These are phyloP conservation scores for Apis florea DNA, from an alignment of 1,140 invertebrate genomes.

Conservation along the genomic window DNA sequence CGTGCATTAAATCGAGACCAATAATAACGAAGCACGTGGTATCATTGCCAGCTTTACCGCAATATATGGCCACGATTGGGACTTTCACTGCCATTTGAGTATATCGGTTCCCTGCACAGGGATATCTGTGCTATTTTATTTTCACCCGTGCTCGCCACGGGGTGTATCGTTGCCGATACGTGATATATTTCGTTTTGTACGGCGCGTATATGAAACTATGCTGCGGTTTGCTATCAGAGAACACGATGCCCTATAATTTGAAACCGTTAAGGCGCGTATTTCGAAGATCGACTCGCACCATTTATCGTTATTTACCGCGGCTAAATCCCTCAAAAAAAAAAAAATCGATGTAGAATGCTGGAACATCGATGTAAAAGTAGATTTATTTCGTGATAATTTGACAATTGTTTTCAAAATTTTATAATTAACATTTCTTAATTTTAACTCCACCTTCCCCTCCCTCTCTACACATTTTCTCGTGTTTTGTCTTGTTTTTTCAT, in stretches of 20 bases:
- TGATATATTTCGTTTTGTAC: slow-evolving; percentile 27
- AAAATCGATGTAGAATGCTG: neutral
- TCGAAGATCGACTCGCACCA: slow-evolving; percentile 1
- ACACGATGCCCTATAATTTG: slow-evolving; percentile 14
- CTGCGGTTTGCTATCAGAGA: slow-evolving; percentile 14
- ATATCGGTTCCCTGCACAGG: neutral
- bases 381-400: too few species aligned
- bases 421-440: too few species aligned
- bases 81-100: slow-evolving; percentile 2
- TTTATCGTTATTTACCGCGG: neutral
- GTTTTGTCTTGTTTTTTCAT: neutral
- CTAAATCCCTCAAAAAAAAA: neutral
- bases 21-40: too few species aligned
- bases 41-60: neutral
- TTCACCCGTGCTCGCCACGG: slow-evolving; percentile 2
- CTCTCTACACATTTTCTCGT: too few species aligned
- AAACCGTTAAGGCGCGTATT: slow-evolving; percentile 21
- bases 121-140: slow-evolving; percentile 23
- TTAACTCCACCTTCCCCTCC: too few species aligned
- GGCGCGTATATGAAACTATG: slow-evolving; percentile 4
- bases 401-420: too few species aligned
- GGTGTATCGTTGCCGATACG: slow-evolving; percentile 24
- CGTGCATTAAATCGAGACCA: too few species aligned
- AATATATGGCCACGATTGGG: neutral
- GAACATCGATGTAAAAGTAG: too few species aligned